Conservation (phyloP, 2,888 invertebrate genomes). For the Scaeva pyrastri region DNA sequence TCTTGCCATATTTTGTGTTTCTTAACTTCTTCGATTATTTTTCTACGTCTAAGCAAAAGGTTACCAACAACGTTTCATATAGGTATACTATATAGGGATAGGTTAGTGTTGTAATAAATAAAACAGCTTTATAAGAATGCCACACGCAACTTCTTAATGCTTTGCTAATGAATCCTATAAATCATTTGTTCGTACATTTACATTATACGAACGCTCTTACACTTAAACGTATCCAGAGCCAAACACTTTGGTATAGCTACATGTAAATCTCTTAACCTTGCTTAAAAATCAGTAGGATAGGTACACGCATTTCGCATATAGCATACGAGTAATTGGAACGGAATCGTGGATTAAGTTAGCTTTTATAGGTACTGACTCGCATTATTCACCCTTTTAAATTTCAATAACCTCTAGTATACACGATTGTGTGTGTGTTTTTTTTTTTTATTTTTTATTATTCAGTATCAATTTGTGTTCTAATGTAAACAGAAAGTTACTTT, state of each 20-base stretch:
- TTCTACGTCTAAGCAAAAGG: background rate
- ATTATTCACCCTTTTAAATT: background rate
- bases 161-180: slow-evolving; percentile 38
- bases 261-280: slow-evolving; percentile 1
- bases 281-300: background rate
- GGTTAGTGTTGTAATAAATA: slow-evolving; percentile 42
- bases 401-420: background rate
- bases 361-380: background rate
- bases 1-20: slow-evolving; percentile 8
- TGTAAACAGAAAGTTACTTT: background rate
- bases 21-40: slow-evolving; percentile 21
- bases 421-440: background rate
- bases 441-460: background rate
- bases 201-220: no score
- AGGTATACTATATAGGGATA: background rate
- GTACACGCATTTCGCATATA: background rate
- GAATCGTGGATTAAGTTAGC: background rate
- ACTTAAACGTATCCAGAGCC: background rate
- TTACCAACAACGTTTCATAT: slow-evolving; percentile 10
- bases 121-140: slow-evolving; percentile 27
- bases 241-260: background rate
- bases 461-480: background rate
- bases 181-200: slow-evolving; percentile 10
- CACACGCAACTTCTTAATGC: slow-evolving; percentile 32
- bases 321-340: background rate